These are phyloP conservation scores for Heliocidaris tuberculata DNA, from an alignment of 35 echinoderm and acorn worm species.

Conservation along the genomic window DNA sequence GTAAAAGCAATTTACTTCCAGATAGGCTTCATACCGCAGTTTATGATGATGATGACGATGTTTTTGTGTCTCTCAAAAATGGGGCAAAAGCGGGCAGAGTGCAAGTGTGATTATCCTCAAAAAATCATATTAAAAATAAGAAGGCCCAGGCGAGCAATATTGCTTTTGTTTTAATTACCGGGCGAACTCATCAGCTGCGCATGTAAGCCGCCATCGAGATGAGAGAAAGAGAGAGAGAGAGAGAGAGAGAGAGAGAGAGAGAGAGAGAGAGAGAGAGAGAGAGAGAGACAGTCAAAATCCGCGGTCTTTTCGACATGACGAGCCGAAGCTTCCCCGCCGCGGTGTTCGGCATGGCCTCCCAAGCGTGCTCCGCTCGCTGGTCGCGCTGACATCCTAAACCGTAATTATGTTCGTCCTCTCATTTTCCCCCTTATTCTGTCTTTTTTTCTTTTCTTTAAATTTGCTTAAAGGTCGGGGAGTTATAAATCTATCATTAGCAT, in stretches of 20 bases:
- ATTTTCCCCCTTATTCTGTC: background rate
- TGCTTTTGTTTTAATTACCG: constrained; percentile 16
- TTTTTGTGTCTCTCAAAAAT: background rate
- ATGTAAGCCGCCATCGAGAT: background rate
- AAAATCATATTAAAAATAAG: background rate
- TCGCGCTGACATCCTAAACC: background rate
- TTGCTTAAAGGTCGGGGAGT: background rate
- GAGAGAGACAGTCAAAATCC: background rate
- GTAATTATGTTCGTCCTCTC: constrained; percentile 1
- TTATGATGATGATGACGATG: constrained; percentile 2
- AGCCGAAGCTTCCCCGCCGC: constrained; percentile 4
- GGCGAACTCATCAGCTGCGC: background rate
- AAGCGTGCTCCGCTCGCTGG: background rate
- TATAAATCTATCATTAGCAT: constrained; percentile 19
- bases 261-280: background rate
- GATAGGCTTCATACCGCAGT: background rate
- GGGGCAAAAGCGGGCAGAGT: background rate
- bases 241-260: background rate
- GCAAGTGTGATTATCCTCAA: constrained; percentile 2
- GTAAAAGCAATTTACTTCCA: background rate
- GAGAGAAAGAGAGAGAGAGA: background rate
- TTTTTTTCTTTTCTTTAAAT: background rate
- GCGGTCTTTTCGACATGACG: background rate
- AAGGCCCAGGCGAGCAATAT: constrained; percentile 8
- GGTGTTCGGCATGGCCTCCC: background rate